Conservation (phyloP, 2,797 vertebrate genomes). For the Lerista edwardsae region DNA sequence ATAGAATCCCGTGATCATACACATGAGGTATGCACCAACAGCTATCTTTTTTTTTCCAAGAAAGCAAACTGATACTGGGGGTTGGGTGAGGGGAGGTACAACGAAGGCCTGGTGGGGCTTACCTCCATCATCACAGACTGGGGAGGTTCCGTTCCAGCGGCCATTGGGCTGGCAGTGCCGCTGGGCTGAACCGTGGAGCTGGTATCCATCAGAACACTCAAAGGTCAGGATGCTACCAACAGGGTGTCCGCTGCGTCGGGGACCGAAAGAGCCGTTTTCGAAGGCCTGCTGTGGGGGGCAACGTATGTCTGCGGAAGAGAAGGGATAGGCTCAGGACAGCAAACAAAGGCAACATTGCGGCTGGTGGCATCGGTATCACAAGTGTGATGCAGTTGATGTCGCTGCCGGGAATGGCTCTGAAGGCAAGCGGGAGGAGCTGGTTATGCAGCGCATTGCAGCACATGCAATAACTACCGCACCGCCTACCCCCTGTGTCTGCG, state of each 20-base stretch:
- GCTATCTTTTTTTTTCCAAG: neutral
- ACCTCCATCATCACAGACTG: conserved; percentile 83
- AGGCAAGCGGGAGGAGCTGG: too few species aligned
- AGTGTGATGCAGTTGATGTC: too few species aligned
- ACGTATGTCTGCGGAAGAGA: conserved; percentile 73
- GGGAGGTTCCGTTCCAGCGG: conserved; percentile 82
- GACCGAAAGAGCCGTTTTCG: conserved; percentile 81
- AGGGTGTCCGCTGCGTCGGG: conserved; percentile 75
- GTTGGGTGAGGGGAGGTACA: too few species aligned
- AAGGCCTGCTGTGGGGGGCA: conserved; percentile 83
- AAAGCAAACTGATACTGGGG: neutral
- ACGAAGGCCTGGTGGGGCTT: conserved; percentile 16
- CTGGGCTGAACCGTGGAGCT: conserved; percentile 75
- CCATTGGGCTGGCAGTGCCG: conserved; percentile 81
- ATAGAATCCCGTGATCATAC: neutral
- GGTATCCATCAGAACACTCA: conserved; percentile 82
- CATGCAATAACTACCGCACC: too few species aligned
- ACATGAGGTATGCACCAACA: neutral
- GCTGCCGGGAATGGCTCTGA: too few species aligned
- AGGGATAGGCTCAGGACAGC: neutral
- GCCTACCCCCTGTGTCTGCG: too few species aligned
- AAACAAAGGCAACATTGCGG: neutral
- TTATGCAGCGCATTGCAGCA: neutral
- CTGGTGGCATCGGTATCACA: neutral
- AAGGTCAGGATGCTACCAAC: conserved; percentile 80